Conservation (phyloP, 2,888 invertebrate genomes). For the Drosophila setosimentum region DNA sequence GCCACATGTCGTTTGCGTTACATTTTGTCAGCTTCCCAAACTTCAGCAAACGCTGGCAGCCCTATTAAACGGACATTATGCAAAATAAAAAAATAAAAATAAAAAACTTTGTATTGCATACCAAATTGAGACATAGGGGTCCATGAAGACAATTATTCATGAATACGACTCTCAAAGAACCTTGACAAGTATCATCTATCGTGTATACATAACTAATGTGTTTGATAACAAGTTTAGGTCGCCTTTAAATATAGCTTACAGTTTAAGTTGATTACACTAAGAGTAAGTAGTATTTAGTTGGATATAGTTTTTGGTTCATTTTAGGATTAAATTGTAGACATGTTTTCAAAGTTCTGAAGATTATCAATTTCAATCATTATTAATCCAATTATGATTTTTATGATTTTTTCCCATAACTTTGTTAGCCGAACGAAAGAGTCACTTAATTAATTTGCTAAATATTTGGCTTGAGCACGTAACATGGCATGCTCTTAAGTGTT, state of each 20-base stretch:
- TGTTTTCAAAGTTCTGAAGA: not conserved
- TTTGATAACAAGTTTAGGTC: not conserved
- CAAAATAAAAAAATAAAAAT: conserved; percentile 18
- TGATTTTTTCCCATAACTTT: not conserved
- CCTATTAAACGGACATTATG: conserved; percentile 72
- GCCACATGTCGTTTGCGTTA: conserved; percentile 69
- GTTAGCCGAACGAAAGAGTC: not conserved
- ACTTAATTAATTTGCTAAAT: conserved; percentile 2
- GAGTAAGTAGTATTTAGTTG: not conserved
- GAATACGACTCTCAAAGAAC: not conserved
- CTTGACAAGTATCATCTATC: conserved; percentile 19
- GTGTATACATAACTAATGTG: not conserved
- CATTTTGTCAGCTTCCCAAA: conserved; percentile 57
- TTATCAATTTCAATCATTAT: not conserved
- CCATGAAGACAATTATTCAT: conserved; percentile 33
- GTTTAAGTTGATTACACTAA: not conserved
- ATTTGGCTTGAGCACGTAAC: not conserved
- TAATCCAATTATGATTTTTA: not conserved
- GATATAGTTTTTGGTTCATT: not conserved
- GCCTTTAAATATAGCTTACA: not conserved
- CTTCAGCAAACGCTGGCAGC: conserved; percentile 27
- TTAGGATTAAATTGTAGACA: not conserved
- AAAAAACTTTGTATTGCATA: conserved; percentile 40
- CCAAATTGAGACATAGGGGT: conserved; percentile 39
- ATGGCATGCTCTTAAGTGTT: not conserved